A percentile compares a stretch with the other conserved stretches of the same genome.
phyloP scores from a whole-genome alignment of 1,140 invertebrate species.

The Calephelis virginiensis region DNA sequence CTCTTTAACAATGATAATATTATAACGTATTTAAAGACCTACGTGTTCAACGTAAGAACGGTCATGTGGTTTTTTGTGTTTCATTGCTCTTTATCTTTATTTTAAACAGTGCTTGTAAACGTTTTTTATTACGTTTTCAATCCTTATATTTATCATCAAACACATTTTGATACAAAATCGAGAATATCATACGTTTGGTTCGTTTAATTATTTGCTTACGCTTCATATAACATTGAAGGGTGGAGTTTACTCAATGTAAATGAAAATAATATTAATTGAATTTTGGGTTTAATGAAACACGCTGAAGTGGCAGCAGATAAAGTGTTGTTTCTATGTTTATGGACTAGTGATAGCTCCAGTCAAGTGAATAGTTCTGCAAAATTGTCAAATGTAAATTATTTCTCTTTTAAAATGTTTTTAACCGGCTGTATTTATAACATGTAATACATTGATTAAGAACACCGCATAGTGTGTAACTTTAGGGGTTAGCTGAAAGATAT shows the following conservation, averaged over 20 bases:
- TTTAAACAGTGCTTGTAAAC: neutral
- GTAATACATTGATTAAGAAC: too few species aligned
- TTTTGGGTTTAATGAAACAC: slow-evolving; percentile 34
- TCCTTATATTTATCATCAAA: slow-evolving; percentile 4
- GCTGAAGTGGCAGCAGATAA: slow-evolving; percentile 28
- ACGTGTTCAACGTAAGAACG: too few species aligned
- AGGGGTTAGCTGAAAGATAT: too few species aligned
- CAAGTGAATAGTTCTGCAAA: slow-evolving; percentile 22
- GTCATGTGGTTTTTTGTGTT: too few species aligned
- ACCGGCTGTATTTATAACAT: too few species aligned
- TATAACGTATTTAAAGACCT: too few species aligned
- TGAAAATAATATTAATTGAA: slow-evolving; percentile 43
- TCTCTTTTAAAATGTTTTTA: neutral
- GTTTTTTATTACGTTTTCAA: neutral
- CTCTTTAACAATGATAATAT: too few species aligned
- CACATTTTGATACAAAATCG: slow-evolving; percentile 19
- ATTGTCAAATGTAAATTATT: slow-evolving; percentile 16
- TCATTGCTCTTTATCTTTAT: neutral
- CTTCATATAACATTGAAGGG: slow-evolving; percentile 33
- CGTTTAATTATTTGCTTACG: slow-evolving; percentile 30
- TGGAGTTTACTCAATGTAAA: slow-evolving; percentile 36
- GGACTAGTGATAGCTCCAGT: slow-evolving; percentile 26
- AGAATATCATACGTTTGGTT: slow-evolving; percentile 14
- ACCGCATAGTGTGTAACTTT: too few species aligned
- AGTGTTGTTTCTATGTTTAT: slow-evolving; percentile 28